Conservation (phyloP, 1,140 invertebrate genomes). For the Drosophila nebulosa region DNA sequence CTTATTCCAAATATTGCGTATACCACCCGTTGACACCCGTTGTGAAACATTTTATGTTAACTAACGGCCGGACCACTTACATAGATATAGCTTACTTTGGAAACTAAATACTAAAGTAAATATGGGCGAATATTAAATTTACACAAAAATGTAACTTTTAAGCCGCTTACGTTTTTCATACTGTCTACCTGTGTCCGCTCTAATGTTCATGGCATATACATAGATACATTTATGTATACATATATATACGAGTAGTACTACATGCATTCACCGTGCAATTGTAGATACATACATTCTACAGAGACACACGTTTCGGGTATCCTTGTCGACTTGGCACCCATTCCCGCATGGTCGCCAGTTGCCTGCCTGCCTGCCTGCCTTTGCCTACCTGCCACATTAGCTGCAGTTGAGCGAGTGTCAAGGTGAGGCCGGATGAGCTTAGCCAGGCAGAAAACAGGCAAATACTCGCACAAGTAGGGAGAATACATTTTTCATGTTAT, state of each 20-base stretch:
- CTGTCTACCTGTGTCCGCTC: background rate
- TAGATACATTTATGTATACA: background rate
- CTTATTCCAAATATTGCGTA: background rate
- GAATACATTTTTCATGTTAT: background rate
- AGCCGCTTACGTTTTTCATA: background rate
- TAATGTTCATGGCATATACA: background rate
- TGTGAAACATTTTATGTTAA: background rate
- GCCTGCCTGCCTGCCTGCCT: background rate
- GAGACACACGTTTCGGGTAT: conserved; percentile 1
- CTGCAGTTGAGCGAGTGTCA: conserved; percentile 74
- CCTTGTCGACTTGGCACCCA: background rate
- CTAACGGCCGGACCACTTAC: background rate
- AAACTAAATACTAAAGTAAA: background rate
- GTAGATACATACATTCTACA: conserved; percentile 1
- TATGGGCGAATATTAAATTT: background rate
- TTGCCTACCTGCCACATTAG: conserved; percentile 57
- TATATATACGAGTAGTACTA: too few species aligned
- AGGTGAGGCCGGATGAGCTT: conserved; percentile 69
- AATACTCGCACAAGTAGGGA: conserved; percentile 18
- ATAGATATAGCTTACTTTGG: background rate
- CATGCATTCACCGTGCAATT: background rate
- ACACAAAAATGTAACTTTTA: background rate
- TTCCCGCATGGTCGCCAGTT: background rate
- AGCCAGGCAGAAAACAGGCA: conserved; percentile 66
- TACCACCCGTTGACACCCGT: background rate